phyloP scores from a whole-genome alignment of 2,888 invertebrate species.

The Toxonevra muliebris region DNA sequence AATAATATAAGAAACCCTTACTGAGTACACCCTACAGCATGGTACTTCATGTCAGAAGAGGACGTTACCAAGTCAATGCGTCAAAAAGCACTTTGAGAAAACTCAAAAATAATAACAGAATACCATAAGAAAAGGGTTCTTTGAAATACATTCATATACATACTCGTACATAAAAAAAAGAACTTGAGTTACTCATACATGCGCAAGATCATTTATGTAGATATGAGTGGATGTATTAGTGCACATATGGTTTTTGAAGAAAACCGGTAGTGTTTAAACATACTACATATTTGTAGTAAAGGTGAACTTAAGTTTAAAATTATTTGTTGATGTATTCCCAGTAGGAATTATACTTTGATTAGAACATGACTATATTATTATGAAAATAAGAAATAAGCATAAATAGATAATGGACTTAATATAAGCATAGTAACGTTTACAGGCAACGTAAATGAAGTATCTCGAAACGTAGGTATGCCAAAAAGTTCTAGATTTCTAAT shows the following conservation, averaged over 20 bases:
- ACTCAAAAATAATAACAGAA: background rate
- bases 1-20: too few relatives aligned
- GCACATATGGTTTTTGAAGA: background rate
- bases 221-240: background rate
- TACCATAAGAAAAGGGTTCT: background rate
- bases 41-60: slow-evolving; percentile 36
- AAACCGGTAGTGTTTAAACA: slow-evolving; percentile 20
- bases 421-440: too few relatives aligned
- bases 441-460: too few relatives aligned
- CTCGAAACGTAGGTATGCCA: too few relatives aligned
- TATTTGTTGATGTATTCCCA: background rate
- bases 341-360: too few relatives aligned
- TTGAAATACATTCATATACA: background rate
- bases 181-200: background rate
- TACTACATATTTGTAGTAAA: slow-evolving; percentile 15
- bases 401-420: too few relatives aligned
- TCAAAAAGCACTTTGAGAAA: slow-evolving; percentile 37
- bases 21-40: slow-evolving; percentile 21
- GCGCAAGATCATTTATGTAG: background rate
- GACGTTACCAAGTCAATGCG: slow-evolving; percentile 45
- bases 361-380: too few relatives aligned
- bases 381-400: too few relatives aligned
- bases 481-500: too few relatives aligned
- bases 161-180: background rate
- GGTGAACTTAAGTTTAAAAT: slow-evolving; percentile 13